These are phyloP conservation scores for Diplosoma virens DNA, from an alignment of 23 tunicate genomes.

Conservation along the genomic window DNA sequence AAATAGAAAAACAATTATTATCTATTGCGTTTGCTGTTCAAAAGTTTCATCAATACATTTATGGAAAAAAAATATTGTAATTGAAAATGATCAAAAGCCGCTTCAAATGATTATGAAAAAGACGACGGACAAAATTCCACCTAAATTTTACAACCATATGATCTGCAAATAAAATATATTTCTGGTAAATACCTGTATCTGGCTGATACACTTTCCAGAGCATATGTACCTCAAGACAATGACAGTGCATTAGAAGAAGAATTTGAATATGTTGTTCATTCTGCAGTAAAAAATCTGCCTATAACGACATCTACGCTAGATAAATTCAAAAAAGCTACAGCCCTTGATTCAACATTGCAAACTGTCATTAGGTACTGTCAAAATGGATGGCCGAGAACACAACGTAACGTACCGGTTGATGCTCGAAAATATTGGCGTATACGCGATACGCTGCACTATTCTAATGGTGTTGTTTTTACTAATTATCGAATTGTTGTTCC, in stretches of 20 bases:
- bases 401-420: conserved; percentile 8
- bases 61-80: not conserved
- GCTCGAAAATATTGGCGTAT: conserved; percentile 29
- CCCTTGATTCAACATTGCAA: conserved; percentile 11
- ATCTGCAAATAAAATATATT: conserved; percentile 17
- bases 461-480: conserved; percentile 39
- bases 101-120: conserved; percentile 35
- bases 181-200: conserved; percentile 30
- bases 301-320: conserved; percentile 9
- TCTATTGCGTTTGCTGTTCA: conserved; percentile 20
- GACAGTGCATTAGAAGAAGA: conserved; percentile 4
- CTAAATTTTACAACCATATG: conserved; percentile 46
- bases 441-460: conserved; percentile 17
- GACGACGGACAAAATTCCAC: conserved; percentile 36
- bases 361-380: conserved; percentile 2
- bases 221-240: not conserved
- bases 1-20: conserved; percentile 35
- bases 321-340: conserved; percentile 22
- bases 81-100: conserved; percentile 55
- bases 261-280: conserved; percentile 14
- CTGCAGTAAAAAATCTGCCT: conserved; percentile 4
- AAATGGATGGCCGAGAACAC: conserved; percentile 36
- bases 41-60: conserved; percentile 32
- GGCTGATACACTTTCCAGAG: conserved; percentile 55
- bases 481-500: conserved; percentile 25